Conservation (phyloP, 2,888 invertebrate species). For the Sesia bembeciformis region DNA sequence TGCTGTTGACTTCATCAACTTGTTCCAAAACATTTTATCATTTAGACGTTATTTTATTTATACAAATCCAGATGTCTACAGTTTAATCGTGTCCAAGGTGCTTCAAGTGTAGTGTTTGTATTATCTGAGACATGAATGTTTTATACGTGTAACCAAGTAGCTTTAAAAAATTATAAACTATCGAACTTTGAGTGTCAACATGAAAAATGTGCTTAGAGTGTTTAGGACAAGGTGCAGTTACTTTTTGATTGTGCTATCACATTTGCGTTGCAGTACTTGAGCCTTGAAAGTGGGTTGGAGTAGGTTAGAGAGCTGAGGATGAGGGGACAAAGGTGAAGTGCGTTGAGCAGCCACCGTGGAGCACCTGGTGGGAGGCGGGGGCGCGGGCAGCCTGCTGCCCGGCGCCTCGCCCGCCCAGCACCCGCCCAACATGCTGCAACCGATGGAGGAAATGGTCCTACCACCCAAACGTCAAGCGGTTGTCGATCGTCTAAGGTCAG, state of each 20-base stretch:
- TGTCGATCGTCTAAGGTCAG: slow-evolving; percentile 84
- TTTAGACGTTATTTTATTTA: slow-evolving; percentile 2
- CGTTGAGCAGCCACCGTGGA: slow-evolving; percentile 73
- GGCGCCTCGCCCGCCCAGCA: slow-evolving; percentile 74
- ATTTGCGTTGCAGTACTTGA: slow-evolving; percentile 58
- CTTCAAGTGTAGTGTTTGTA: too few relatives aligned
- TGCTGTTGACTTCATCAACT: slow-evolving; percentile 18
- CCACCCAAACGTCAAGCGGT: slow-evolving; percentile 89
- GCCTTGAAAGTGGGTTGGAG: slow-evolving; percentile 16
- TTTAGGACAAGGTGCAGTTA: slow-evolving; percentile 53
- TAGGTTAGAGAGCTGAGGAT: slow-evolving; percentile 24
- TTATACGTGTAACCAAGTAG: too few relatives aligned
- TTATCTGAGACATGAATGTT: too few relatives aligned
- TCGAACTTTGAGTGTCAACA: slow-evolving; percentile 22
- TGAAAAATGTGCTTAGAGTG: slow-evolving; percentile 45
- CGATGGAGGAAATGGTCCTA: slow-evolving; percentile 80
- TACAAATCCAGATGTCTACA: background rate
- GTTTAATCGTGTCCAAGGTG: background rate
- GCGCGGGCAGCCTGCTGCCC: slow-evolving; percentile 79
- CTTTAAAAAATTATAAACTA: background rate
- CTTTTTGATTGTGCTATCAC: slow-evolving; percentile 46
- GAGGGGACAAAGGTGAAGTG: slow-evolving; percentile 47
- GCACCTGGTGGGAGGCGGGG: slow-evolving; percentile 85
- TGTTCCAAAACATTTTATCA: slow-evolving; percentile 38
- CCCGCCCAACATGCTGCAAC: slow-evolving; percentile 77